Conservation (phyloP, 2,888 invertebrate genomes). For the Ichneumon xanthorius region DNA sequence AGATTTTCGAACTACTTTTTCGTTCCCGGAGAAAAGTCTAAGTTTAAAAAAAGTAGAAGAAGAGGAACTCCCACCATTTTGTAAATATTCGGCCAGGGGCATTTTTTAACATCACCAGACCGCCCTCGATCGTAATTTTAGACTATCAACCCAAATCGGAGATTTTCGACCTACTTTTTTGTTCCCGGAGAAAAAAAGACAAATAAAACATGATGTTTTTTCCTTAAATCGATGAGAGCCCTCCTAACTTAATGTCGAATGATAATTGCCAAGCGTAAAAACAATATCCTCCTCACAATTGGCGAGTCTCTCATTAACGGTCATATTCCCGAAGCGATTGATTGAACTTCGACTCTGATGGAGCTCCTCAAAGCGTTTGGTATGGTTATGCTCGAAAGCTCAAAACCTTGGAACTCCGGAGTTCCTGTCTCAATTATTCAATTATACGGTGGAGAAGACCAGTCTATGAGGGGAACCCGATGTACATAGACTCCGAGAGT, state of each 20-base stretch:
- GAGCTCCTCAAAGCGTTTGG: neutral
- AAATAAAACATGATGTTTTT: too few species aligned
- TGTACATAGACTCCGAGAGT: neutral
- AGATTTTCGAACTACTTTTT: too few species aligned
- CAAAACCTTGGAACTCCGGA: conserved; percentile 15
- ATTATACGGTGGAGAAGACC: conserved; percentile 48
- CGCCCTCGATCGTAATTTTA: neutral
- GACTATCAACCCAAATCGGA: too few species aligned
- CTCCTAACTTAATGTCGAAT: neutral
- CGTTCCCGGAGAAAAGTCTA: too few species aligned
- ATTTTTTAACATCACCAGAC: too few species aligned
- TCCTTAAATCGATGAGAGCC: too few species aligned
- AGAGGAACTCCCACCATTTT: too few species aligned
- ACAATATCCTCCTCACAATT: neutral
- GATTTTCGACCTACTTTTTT: too few species aligned
- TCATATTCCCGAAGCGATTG: neutral
- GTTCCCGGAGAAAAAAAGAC: too few species aligned
- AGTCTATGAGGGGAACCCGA: neutral
- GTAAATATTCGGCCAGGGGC: too few species aligned
- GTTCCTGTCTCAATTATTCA: conserved; percentile 56
- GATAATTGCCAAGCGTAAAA: neutral
- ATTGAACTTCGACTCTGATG: conserved; percentile 20
- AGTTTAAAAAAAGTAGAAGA: too few species aligned
- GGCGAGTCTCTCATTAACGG: neutral
- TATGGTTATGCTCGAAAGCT: neutral